Percentiles rank a stretch among this genome's conserved stretches.
Evolutionary conservation across 2,113 vertebrate species (phyloP).

Genomic region (Edolisoma coerulescens): DNA sequence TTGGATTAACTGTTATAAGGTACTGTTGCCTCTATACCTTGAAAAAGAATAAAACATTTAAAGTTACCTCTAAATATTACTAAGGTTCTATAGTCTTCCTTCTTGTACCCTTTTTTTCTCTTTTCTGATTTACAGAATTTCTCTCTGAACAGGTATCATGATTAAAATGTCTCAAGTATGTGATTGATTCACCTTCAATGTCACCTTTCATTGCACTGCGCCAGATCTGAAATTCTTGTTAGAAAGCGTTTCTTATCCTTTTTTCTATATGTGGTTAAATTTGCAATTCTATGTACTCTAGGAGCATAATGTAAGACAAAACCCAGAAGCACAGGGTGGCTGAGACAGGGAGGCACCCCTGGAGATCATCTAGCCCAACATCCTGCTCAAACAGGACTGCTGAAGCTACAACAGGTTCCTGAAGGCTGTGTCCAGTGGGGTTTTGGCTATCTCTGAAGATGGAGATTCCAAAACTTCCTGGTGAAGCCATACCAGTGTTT

Average conservation of each 20-base stretch:
- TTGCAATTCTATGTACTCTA: not conserved
- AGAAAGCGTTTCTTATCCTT: not conserved
- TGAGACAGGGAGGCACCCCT: not conserved
- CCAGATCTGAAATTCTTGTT: not conserved
- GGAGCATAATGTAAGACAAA: not conserved
- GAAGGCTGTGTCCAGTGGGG: not conserved
- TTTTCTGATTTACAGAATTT: not conserved
- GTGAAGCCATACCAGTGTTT: not conserved
- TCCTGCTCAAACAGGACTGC: not conserved
- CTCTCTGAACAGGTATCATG: not conserved
- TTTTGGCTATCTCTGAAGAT: not conserved
- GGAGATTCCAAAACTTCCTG: not conserved
- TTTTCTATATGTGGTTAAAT: not conserved
- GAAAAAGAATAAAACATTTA: not conserved
- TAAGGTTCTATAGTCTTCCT: not conserved
- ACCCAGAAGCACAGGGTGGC: not conserved
- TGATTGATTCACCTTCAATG: not conserved
- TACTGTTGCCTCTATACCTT: not conserved
- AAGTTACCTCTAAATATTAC: not conserved
- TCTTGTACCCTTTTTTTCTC: not conserved
- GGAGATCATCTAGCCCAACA: not conserved
- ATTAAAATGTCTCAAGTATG: not conserved
- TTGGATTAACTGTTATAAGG: not conserved
- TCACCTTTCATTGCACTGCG: not conserved
- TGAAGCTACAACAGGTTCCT: not conserved